Evolutionary conservation across 2,797 vertebrate genomes (phyloP).

Genomic region (Bufotes viridis): DNA sequence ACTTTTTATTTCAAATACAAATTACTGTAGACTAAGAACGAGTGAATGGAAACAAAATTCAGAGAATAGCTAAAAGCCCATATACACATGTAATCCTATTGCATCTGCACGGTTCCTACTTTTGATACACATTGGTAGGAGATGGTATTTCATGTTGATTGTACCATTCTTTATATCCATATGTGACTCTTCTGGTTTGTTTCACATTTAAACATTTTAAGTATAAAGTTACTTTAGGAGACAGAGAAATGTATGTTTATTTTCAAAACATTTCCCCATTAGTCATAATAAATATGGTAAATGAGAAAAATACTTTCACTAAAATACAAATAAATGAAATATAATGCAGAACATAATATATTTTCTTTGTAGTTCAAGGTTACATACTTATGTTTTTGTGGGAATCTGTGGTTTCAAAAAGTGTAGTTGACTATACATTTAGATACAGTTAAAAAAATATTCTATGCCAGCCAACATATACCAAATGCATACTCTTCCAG

Average conservation of each 20-base stretch:
- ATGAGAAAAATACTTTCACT: no score
- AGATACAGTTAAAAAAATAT: no score
- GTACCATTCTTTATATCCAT: neutral
- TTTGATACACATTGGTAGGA: neutral
- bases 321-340: no score
- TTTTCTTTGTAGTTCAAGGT: no score
- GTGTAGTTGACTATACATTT: no score
- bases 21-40: conserved; percentile 43
- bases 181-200: neutral
- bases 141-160: conserved; percentile 8
- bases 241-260: neutral
- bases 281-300: no score
- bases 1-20: conserved; percentile 43
- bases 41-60: conserved; percentile 50
- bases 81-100: conserved; percentile 47
- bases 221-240: neutral
- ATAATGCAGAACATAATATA: no score
- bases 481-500: no score
- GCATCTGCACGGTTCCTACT: conserved; percentile 45
- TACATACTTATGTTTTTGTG: no score
- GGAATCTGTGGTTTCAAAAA: no score
- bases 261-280: no score
- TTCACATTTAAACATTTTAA: neutral
- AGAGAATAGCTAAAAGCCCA: conserved; percentile 10
- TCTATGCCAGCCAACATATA: no score